Percentiles rank a stretch among this genome's conserved stretches.
phyloP scores from a whole-genome alignment of 2,888 invertebrate genomes.

The Meteorus colon region DNA sequence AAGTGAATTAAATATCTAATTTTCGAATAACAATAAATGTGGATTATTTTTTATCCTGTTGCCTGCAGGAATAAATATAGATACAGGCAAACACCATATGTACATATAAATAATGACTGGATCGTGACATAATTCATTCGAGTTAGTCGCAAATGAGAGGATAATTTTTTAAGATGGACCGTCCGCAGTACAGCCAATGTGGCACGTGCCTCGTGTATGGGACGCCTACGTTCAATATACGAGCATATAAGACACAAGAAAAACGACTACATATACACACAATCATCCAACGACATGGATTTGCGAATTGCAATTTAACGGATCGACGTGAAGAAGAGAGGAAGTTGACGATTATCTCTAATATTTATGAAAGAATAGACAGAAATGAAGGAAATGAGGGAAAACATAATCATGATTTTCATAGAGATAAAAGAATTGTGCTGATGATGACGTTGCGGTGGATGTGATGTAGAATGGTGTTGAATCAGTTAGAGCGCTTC shows the following conservation, averaged over 20 bases:
- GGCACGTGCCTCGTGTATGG: conserved; percentile 63
- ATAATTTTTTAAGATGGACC: conserved; percentile 47
- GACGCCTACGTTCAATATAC: conserved; percentile 61
- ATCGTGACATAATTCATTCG: conserved; percentile 53
- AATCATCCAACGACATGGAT: conserved; percentile 61
- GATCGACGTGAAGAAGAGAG: conserved; percentile 51
- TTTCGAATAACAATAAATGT: not conserved
- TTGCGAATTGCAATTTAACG: conserved; percentile 67
- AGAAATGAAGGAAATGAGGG: conserved; percentile 28
- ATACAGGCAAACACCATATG: conserved; percentile 5
- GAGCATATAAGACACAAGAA: conserved; percentile 47
- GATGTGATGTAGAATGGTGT: not conserved
- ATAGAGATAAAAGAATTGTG: conserved; percentile 2
- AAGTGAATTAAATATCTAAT: not conserved
- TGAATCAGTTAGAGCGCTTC: not conserved
- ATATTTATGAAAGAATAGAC: conserved; percentile 32
- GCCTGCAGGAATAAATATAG: conserved; percentile 10
- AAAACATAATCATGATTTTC: conserved; percentile 24
- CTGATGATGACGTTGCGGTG: not conserved
- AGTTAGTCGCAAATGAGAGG: conserved; percentile 48
- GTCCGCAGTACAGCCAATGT: conserved; percentile 39
- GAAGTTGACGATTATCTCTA: conserved; percentile 49
- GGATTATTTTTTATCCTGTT: conserved; percentile 1
- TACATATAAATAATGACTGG: conserved; percentile 40
- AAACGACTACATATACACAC: conserved; percentile 40